Conservation (phyloP, 1,140 invertebrate genomes). For the Ceratina japonica region DNA sequence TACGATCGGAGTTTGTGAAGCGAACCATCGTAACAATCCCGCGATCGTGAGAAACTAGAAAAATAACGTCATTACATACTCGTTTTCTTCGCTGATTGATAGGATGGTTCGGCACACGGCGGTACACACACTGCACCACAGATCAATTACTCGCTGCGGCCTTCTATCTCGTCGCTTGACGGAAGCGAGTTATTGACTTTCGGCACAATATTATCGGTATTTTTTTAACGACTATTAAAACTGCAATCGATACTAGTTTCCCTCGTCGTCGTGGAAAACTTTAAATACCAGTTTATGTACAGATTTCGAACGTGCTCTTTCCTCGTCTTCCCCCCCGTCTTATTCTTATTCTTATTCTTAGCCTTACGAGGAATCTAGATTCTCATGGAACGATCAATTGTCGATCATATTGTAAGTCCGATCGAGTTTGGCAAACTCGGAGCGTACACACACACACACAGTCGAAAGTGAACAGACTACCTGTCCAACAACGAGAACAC, state of each 20-base stretch:
- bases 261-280: background rate
- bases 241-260: background rate
- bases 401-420: background rate
- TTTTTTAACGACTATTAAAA: constrained; percentile 9
- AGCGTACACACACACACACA: background rate
- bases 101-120: constrained; percentile 65
- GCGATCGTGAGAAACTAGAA: constrained; percentile 73
- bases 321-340: background rate
- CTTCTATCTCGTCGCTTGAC: background rate
- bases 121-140: background rate
- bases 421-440: constrained; percentile 35
- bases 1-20: constrained; percentile 21
- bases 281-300: constrained; percentile 25
- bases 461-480: background rate
- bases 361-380: background rate
- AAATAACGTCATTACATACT: constrained; percentile 73
- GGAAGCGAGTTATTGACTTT: constrained; percentile 6
- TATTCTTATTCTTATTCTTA: too few species aligned
- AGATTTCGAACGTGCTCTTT: constrained; percentile 6
- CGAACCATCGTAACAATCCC: constrained; percentile 68
- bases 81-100: constrained; percentile 60
- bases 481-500: background rate
- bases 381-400: background rate
- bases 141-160: too few species aligned
- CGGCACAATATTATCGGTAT: constrained; percentile 14